These are phyloP conservation scores for Euura saliciscinereae DNA, from an alignment of 1,140 invertebrate genomes.

Conservation along the genomic window DNA sequence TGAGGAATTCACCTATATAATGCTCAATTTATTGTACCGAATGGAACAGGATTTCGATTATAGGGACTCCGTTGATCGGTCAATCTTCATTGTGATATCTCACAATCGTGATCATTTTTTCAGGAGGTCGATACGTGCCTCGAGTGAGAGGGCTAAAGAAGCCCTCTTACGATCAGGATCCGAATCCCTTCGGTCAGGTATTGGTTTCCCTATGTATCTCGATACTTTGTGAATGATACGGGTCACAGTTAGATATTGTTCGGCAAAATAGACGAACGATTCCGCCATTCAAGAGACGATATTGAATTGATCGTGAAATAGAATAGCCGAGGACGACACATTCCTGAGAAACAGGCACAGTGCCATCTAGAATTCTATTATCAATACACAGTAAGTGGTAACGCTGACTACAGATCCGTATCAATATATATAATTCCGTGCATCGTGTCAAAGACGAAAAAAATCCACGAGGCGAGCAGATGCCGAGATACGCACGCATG, in stretches of 20 bases:
- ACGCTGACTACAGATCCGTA: background rate
- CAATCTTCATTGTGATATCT: too few species aligned
- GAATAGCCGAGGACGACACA: background rate
- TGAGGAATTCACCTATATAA: background rate
- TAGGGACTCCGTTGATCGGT: background rate
- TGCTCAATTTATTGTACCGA: background rate
- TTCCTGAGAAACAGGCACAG: background rate
- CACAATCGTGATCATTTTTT: background rate
- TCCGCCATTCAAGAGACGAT: background rate
- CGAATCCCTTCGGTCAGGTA: background rate
- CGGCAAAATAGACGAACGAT: background rate
- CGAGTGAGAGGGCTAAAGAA: background rate
- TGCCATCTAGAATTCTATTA: background rate
- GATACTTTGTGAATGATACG: background rate
- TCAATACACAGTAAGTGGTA: background rate
- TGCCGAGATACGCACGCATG: too few species aligned
- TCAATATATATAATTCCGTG: background rate
- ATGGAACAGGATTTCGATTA: background rate
- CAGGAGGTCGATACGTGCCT: background rate
- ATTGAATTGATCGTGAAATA: background rate
- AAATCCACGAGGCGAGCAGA: background rate
- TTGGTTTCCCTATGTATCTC: background rate
- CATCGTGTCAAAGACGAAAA: background rate
- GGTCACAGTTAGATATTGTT: background rate
- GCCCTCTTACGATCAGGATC: background rate